Conservation (phyloP, 2,113 vertebrate genomes). For the Pterocles gutturalis region DNA sequence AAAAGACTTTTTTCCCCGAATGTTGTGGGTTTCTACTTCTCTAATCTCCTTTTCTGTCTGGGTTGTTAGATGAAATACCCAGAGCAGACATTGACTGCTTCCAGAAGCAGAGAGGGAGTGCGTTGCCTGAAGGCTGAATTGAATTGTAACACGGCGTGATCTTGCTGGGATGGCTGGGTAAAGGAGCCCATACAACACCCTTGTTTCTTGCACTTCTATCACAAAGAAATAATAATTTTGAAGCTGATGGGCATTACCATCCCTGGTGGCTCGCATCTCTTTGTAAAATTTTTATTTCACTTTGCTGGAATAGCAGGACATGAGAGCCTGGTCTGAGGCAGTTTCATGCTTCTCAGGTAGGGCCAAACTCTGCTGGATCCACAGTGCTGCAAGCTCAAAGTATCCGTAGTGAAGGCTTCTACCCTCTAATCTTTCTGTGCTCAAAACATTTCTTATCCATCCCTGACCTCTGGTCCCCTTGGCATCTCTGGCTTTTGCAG, state of each 20-base stretch:
- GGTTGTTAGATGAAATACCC: background rate
- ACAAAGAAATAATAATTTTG: background rate
- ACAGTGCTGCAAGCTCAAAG: background rate
- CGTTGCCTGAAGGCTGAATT: constrained; percentile 9
- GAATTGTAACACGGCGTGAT: background rate
- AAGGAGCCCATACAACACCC: background rate
- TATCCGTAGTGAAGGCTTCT: background rate
- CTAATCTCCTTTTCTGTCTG: background rate
- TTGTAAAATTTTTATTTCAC: background rate
- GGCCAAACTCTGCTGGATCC: background rate
- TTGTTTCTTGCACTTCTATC: background rate
- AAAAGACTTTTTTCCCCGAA: background rate
- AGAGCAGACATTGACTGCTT: background rate
- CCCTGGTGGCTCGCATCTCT: background rate
- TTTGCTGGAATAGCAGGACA: background rate
- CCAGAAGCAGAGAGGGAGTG: background rate
- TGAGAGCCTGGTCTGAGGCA: background rate
- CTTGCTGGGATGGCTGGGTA: background rate
- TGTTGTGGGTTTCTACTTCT: background rate
- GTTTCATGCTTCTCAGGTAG: background rate
- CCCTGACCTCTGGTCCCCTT: background rate
- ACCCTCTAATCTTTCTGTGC: background rate
- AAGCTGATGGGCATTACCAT: constrained; percentile 5
- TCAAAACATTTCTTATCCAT: background rate
- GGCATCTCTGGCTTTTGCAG: background rate